phyloP scores from a whole-genome alignment of 2,888 invertebrate genomes.

The Xylocampa areola region DNA sequence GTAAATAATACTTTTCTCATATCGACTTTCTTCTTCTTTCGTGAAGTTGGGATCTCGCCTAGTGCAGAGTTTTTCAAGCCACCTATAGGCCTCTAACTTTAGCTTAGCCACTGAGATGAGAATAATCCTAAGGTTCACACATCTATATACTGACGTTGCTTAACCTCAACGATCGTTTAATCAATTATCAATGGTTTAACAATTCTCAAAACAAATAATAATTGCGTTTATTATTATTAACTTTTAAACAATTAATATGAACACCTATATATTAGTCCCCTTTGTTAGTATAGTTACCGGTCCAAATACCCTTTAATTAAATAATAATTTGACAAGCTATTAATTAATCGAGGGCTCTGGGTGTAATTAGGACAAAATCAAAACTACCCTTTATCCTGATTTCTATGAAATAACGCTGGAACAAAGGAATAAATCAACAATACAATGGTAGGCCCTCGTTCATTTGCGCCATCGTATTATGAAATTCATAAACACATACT shows the following conservation, averaged over 20 bases:
- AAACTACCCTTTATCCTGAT: constrained; percentile 33
- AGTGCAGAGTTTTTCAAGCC: too few species aligned
- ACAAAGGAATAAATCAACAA: constrained; percentile 50
- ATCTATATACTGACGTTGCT: too few species aligned
- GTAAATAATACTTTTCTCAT: too few species aligned
- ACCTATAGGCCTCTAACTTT: too few species aligned
- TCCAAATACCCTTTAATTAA: constrained; percentile 38
- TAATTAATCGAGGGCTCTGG: constrained; percentile 24
- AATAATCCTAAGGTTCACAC: too few species aligned
- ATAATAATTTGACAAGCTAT: constrained; percentile 34
- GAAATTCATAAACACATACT: constrained; percentile 24
- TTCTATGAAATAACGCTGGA: constrained; percentile 36
- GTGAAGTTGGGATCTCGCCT: too few species aligned
- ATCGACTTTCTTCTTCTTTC: too few species aligned
- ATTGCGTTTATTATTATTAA: constrained; percentile 30
- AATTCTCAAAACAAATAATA: constrained; percentile 29
- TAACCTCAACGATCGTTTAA: too few species aligned
- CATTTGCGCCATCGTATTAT: constrained; percentile 38
- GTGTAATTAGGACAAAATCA: constrained; percentile 39
- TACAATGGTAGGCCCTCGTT: constrained; percentile 24
- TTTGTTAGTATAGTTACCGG: constrained; percentile 28
- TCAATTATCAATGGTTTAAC: constrained; percentile 16
- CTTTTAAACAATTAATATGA: constrained; percentile 27
- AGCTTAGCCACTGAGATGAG: too few species aligned
- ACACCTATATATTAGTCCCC: constrained; percentile 16